Evolutionary conservation across 2,888 invertebrate species (phyloP).

Genomic region (Stratiomys singularior): DNA sequence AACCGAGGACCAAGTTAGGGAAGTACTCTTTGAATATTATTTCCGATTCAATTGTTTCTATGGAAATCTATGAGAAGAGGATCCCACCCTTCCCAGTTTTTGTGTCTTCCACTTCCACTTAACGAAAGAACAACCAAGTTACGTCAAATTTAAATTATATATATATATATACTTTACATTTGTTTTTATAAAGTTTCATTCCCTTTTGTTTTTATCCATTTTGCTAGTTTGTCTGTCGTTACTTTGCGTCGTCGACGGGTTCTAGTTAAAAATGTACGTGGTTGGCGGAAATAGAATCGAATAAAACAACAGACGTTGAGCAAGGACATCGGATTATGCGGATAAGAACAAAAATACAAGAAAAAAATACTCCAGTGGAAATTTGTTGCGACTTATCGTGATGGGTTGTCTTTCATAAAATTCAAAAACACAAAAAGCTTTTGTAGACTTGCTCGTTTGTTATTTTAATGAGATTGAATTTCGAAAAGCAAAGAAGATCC

Average conservation of each 20-base stretch:
- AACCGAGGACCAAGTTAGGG: not conserved
- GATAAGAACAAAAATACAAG: not conserved
- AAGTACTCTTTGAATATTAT: not conserved
- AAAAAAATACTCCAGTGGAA: not conserved
- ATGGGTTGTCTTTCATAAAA: not conserved
- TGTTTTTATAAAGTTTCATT: not conserved
- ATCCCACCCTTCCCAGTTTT: too few species aligned
- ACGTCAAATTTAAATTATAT: not conserved
- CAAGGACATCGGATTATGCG: not conserved
- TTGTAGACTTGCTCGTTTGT: constrained; percentile 24
- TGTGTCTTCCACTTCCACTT: too few species aligned
- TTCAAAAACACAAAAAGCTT: constrained; percentile 12
- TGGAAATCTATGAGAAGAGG: not conserved
- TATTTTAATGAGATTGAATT: constrained; percentile 45
- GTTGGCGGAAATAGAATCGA: not conserved
- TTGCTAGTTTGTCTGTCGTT: constrained; percentile 1
- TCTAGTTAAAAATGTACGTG: not conserved
- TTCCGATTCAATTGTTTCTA: constrained; percentile 6
- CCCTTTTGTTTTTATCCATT: not conserved
- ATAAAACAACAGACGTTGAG: not conserved
- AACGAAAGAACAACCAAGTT: not conserved
- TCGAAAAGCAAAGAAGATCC: constrained; percentile 9
- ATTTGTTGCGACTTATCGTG: not conserved
- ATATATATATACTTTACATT: not conserved
- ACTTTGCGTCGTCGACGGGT: not conserved